A percentile compares a stretch with the other conserved stretches of the same genome.
Conservation (phyloP, 2,888 invertebrate genomes). For the Drosophila buzzatii region DNA sequence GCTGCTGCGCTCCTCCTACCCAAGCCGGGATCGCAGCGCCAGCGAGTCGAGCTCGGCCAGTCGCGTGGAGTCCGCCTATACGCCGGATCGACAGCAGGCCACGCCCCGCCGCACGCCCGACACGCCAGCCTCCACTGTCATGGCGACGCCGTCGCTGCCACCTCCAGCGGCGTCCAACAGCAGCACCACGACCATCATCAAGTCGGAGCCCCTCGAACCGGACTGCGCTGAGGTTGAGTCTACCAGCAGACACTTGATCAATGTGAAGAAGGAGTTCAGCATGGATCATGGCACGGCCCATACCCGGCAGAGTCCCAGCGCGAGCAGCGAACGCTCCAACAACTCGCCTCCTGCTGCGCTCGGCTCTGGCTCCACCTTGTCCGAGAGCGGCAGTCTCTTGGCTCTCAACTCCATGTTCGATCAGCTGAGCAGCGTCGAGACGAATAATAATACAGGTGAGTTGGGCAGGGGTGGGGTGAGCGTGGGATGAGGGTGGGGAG, state of each 20-base stretch:
- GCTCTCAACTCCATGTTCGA: conserved; percentile 96
- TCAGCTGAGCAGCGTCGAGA: conserved; percentile 84
- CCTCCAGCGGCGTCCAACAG: conserved; percentile 83
- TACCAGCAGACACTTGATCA: conserved; percentile 69
- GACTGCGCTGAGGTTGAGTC: conserved; percentile 49
- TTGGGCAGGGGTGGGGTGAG: too few relatives aligned
- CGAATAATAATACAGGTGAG: conserved; percentile 51
- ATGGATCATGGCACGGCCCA: conserved; percentile 56
- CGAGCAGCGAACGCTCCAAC: conserved; percentile 91
- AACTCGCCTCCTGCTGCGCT: conserved; percentile 87
- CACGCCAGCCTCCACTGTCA: conserved; percentile 47
- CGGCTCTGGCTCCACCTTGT: conserved; percentile 82
- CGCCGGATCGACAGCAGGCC: conserved; percentile 88
- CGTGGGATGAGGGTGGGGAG: fast-evolving
- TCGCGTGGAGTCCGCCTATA: conserved; percentile 90
- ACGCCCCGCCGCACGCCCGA: conserved; percentile 68
- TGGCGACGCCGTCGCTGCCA: conserved; percentile 69
- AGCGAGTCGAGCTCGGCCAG: conserved; percentile 95
- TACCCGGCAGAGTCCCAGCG: conserved; percentile 87
- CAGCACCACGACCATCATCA: conserved; percentile 69
- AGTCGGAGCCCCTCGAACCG: conserved; percentile 81
- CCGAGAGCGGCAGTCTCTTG: conserved; percentile 86
- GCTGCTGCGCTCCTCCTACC: conserved; percentile 91
- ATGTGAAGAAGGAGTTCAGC: conserved; percentile 86
- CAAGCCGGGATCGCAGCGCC: conserved; percentile 92